Conservation (phyloP, 2,797 vertebrate genomes). For the Sebastes baramenuke region DNA sequence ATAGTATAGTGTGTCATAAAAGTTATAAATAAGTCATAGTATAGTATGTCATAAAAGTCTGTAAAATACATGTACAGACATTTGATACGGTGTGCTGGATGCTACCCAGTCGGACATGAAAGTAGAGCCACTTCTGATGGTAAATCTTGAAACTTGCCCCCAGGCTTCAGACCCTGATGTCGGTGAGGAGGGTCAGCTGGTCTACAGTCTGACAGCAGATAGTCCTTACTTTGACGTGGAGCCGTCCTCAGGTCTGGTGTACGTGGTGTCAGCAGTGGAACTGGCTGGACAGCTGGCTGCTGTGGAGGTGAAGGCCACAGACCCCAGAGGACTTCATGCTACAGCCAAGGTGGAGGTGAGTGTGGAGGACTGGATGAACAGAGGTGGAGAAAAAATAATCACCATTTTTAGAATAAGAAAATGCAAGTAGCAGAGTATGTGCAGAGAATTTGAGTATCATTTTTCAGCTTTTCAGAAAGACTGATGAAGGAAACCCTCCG, state of each 20-base stretch:
- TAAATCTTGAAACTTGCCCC: not conserved
- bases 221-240: conserved; percentile 72
- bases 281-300: conserved; percentile 25
- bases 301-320: conserved; percentile 73
- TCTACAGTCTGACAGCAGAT: conserved; percentile 73
- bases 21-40: not conserved
- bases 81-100: not conserved
- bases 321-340: conserved; percentile 63
- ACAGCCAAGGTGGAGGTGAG: conserved; percentile 72
- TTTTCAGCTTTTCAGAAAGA: not conserved
- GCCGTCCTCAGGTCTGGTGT: conserved; percentile 78
- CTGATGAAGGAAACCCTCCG: not conserved
- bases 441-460: too few species aligned
- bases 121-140: not conserved
- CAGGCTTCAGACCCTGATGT: conserved; percentile 84
- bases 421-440: too few species aligned
- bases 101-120: not conserved
- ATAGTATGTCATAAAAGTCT: not conserved
- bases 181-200: conserved; percentile 61
- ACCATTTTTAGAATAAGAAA: not conserved
- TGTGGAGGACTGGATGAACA: not conserved
- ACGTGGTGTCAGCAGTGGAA: conserved; percentile 68
- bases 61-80: too few species aligned
- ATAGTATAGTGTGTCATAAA: not conserved
- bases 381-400: not conserved